Conservation (phyloP, 2,888 invertebrate genomes). For the Melipona beecheii region DNA sequence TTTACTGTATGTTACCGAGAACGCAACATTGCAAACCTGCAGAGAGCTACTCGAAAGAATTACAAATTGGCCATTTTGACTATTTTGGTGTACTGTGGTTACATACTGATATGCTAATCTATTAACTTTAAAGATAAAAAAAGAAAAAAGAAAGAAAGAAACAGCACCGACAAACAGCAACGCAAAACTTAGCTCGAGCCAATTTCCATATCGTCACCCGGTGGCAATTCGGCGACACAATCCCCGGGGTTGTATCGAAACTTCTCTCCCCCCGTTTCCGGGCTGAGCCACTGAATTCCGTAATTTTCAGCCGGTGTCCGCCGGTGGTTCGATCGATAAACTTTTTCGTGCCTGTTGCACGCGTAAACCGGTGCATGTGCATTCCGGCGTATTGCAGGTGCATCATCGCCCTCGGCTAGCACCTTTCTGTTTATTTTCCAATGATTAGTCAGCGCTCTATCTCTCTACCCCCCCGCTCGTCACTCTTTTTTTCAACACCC, state of each 20-base stretch:
- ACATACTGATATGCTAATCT: too few relatives aligned
- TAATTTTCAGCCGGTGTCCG: slow-evolving; percentile 31
- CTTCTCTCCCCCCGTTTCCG: slow-evolving; percentile 21
- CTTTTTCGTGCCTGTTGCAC: slow-evolving; percentile 61
- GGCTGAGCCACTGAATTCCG: slow-evolving; percentile 29
- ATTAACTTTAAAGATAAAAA: too few relatives aligned
- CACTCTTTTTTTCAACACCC: too few relatives aligned
- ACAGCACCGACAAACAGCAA: neutral
- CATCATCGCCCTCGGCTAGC: slow-evolving; percentile 55
- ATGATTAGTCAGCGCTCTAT: slow-evolving; percentile 59
- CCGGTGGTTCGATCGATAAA: slow-evolving; percentile 48
- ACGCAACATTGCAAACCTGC: too few relatives aligned
- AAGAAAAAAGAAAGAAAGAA: neutral
- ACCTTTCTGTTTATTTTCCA: slow-evolving; percentile 68
- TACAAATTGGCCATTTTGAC: too few relatives aligned
- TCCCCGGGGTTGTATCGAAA: neutral
- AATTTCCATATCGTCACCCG: slow-evolving; percentile 13
- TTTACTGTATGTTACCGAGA: too few relatives aligned
- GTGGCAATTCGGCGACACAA: neutral
- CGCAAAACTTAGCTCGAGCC: neutral
- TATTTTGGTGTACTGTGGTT: too few relatives aligned
- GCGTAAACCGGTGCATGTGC: slow-evolving; percentile 56
- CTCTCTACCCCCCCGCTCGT: neutral
- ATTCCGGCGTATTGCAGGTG: slow-evolving; percentile 62
- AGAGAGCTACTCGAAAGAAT: too few relatives aligned